Percentiles rank a stretch among this genome's conserved stretches.
Evolutionary conservation across 2,888 invertebrate genomes (phyloP).

Genomic region (Plusia festucae): DNA sequence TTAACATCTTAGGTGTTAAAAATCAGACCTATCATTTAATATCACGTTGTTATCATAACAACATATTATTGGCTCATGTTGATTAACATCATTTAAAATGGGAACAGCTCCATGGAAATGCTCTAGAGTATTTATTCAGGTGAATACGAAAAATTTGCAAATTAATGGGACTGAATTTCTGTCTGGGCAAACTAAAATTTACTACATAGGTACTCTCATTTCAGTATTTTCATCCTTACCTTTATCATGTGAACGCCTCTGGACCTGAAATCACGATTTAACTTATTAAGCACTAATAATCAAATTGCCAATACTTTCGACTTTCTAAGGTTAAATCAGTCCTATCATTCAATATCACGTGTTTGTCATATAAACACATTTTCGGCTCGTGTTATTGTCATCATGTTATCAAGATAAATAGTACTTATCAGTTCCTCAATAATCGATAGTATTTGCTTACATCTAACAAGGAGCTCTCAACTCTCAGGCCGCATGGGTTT

Average conservation of each 20-base stretch:
- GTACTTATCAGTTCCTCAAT: conserved; percentile 21
- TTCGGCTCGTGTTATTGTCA: conserved; percentile 85
- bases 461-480: conserved; percentile 29
- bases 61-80: conserved; percentile 83
- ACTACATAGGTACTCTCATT: too few relatives aligned
- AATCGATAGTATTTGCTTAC: conserved; percentile 50
- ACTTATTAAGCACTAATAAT: not conserved
- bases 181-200: too few relatives aligned
- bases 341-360: conserved; percentile 82
- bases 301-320: too few relatives aligned
- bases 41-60: conserved; percentile 81
- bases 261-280: not conserved
- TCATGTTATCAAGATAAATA: conserved; percentile 65
- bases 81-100: conserved; percentile 72
- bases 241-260: not conserved
- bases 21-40: conserved; percentile 72
- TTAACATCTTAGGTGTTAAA: not conserved
- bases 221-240: not conserved
- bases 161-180: too few relatives aligned
- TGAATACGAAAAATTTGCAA: too few relatives aligned
- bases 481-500: conserved; percentile 39
- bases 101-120: too few relatives aligned
- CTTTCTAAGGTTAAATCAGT: conserved; percentile 60
- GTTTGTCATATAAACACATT: conserved; percentile 80
- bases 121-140: too few relatives aligned